Evolutionary conservation across 2,113 vertebrate species (phyloP).

Genomic region (Ia io): DNA sequence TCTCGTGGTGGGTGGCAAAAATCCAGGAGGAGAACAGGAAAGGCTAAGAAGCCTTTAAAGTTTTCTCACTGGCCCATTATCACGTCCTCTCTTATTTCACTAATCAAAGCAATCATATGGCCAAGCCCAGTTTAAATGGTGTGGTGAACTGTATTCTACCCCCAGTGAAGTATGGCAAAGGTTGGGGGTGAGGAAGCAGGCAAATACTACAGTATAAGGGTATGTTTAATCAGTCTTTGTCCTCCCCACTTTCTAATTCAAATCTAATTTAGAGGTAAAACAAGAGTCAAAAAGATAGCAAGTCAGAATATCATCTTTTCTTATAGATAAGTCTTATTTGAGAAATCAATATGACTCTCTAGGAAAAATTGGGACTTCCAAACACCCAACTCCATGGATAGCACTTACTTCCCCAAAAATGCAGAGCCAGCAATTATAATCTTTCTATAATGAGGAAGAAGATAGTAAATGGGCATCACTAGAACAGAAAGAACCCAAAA

Average conservation of each 20-base stretch:
- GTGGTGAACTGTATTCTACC: rapidly evolving
- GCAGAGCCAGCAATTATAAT: neutral
- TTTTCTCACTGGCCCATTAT: neutral
- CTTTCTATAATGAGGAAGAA: neutral
- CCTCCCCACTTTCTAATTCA: neutral
- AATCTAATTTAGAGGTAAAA: neutral
- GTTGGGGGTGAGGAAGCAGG: neutral
- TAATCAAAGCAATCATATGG: neutral
- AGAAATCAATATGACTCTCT: neutral
- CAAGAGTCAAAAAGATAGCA: neutral
- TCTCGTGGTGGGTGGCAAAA: neutral
- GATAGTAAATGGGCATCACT: neutral
- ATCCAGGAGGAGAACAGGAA: neutral
- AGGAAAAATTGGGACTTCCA: neutral
- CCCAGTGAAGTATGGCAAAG: neutral
- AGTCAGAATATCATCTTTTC: neutral
- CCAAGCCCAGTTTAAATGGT: neutral
- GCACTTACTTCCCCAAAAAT: neutral
- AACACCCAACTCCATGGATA: neutral
- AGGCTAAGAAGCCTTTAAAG: neutral
- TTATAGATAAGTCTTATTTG: neutral
- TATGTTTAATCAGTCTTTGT: neutral
- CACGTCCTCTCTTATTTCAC: neutral
- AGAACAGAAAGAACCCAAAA: neutral
- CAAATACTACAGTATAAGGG: neutral